Base-by-base conservation (phyloP, 2,113 vertebrate genomes). In the Saccopteryx bilineata region DNA sequence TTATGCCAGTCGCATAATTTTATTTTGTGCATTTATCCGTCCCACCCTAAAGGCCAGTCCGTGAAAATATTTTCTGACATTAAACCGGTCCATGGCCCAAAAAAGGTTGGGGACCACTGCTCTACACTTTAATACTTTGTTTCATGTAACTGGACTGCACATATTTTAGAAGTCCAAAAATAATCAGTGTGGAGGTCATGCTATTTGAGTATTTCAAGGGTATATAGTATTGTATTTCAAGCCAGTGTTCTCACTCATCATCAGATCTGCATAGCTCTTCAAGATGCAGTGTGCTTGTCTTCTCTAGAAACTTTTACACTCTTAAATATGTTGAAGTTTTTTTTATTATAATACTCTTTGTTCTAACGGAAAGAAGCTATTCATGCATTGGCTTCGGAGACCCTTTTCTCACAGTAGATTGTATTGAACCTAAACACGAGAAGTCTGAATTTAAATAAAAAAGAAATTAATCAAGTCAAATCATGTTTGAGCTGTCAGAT, bases 151-250 rank as follows among this genome's bases (percentile, higher is more conserved):
- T 17, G 3, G 7, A 23, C 9, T 72, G 31, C 1, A 78, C 14
- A 13, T 58, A 66, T 80, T 91, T 92, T 83, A 13, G 78, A 60
- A 65, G 60, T 66, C n/a, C 9, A 33, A 50, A 91, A 94, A 75
- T 83, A 83, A 74, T 86, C 61, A 79, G 2, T 31, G 7, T 66
- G 15, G 69, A 96, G 58, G n/a, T 50, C 81, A 28, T 72, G 52
- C 46, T 65, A 21, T 52, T 26, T 69, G 46, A 85, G 39, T 66
- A 61, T 93, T 87, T 96, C 65, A 79, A 95, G 79, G 31, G 56
- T 24, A 24, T 52, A 63, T 26, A 76, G 46, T 80, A 65, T 94
- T 46, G 28, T 80, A 65, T 94, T 46, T 94, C 46, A 46, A 71
- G 58, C 50, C 87, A 80, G 81, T 92, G 39, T 56, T 66, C 50